Conservation (phyloP, 2,888 invertebrate species). For the Tenthredo notha region DNA sequence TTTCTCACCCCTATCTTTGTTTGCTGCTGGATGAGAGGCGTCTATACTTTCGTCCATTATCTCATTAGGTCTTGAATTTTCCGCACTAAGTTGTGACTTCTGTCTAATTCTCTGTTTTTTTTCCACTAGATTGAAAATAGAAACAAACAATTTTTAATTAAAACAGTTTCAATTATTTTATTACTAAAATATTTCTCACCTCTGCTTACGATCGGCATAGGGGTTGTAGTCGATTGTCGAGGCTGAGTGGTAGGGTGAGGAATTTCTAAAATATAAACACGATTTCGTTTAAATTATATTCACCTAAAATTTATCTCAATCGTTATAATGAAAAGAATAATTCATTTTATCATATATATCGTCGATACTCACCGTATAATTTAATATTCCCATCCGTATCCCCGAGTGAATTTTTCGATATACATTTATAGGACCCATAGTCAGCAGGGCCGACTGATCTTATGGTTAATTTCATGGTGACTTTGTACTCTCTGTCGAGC, state of each 20-base stretch:
- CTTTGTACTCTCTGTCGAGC: slow-evolving; percentile 84
- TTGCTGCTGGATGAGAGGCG: slow-evolving; percentile 68
- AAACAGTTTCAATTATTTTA: neutral
- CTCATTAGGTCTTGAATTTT: slow-evolving; percentile 66
- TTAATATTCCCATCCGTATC: slow-evolving; percentile 88
- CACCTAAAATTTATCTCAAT: neutral
- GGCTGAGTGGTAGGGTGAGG: slow-evolving; percentile 70
- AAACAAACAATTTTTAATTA: neutral
- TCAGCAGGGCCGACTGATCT: slow-evolving; percentile 82
- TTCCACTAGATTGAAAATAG: slow-evolving; percentile 62
- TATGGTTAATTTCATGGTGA: slow-evolving; percentile 86
- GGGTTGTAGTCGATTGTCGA: slow-evolving; percentile 65
- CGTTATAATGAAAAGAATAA: neutral
- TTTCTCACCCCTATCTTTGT: slow-evolving; percentile 68
- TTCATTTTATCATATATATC: neutral
- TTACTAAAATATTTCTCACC: slow-evolving; percentile 61
- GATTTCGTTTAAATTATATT: neutral
- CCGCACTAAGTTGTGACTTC: slow-evolving; percentile 65
- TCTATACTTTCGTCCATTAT: slow-evolving; percentile 70
- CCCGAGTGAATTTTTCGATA: slow-evolving; percentile 87
- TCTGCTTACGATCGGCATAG: slow-evolving; percentile 63
- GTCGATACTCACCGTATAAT: slow-evolving; percentile 84
- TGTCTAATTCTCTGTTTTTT: slow-evolving; percentile 68
- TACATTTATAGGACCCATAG: slow-evolving; percentile 86
- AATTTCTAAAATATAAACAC: slow-evolving; percentile 67